Base-by-base conservation (phyloP, 2,113 vertebrate genomes). In the Silurus asotus region DNA sequence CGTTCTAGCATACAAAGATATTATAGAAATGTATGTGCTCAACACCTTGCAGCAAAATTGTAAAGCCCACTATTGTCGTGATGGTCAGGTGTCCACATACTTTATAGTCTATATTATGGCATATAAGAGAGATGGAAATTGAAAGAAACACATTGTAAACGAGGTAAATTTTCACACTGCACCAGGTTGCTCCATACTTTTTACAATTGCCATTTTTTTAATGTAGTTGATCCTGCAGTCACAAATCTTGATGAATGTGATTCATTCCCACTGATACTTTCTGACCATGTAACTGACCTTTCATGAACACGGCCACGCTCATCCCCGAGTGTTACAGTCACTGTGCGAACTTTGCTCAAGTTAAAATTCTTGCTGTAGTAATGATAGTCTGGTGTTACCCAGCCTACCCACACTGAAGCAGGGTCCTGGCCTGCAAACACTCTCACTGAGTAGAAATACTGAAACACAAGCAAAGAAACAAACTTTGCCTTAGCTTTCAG, bases 341-440 rank as follows among this genome's bases (percentile, higher is more conserved):
- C 97, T 0, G 96, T 98, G 59, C 96, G 96, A 28, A 96, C 98
- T 92, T 96, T 97, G 92, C 90, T 95, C 86, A 97, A 93, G 93
- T 95, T 94, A 94, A 99, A 98, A 92, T 97, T 95, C 86, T 97
- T 97, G 94, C 95, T 97, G 89, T 98, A 94, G 91, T 96, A 97
- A 90, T 99, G 98, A 88, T 99, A 99, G 92, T 99, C 98, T 0
- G 98, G 98, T 48, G 97, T 97, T 80, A 99, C 98, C 97, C 97
- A 99, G 90, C 98, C 98, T 84, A 99, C 96, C 98, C 98, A 99
- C 86, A 98, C 95, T 0, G 89, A 96, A 20, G 96, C 95, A 1
- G 98, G 97, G 86, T 99, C 98, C 92, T 99, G 98, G 53, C 98
- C 98, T 14, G 97, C 96, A 93, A 99, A 98, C 91, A 99, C 95